Conservation (phyloP, 2,888 invertebrate species). For the Caenorhabditis sp. region DNA sequence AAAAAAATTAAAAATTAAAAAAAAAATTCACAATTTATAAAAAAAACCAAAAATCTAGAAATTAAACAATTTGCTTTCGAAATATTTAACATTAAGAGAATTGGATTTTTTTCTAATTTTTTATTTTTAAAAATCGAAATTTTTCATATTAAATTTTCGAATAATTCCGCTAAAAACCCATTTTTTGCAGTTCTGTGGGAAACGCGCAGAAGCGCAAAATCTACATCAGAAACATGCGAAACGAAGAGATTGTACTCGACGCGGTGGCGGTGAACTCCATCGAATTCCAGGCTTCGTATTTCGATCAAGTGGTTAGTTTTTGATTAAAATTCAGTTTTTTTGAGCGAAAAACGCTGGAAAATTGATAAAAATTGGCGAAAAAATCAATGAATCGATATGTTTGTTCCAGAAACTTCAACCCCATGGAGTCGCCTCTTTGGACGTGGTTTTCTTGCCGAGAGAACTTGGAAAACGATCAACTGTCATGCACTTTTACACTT, state of each 20-base stretch:
- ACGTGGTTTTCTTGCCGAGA: constrained; percentile 95
- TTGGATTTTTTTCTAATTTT: no score
- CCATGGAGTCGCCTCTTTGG: constrained; percentile 94
- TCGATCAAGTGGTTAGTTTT: constrained; percentile 50
- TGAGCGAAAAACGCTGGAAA: no score
- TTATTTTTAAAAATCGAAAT: no score
- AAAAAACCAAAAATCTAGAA: no score
- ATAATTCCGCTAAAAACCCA: no score
- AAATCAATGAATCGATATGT: no score
- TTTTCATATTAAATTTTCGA: no score
- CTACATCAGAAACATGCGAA: constrained; percentile 59
- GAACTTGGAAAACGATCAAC: constrained; percentile 92
- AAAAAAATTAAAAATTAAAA: background rate
- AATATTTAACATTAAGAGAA: no score
- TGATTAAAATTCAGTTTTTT: no score
- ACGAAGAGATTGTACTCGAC: constrained; percentile 60
- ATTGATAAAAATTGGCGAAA: no score
- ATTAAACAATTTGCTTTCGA: no score
- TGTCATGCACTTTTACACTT: constrained; percentile 94
- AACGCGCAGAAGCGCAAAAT: constrained; percentile 60
- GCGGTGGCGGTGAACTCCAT: constrained; percentile 67
- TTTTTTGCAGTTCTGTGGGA: constrained; percentile 66
- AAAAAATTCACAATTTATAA: no score
- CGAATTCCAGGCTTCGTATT: constrained; percentile 69
- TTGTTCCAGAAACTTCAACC: constrained; percentile 92